Evolutionary conservation across 2,113 vertebrate species (phyloP), one percentile per base, ranked within the genome.

Genomic region (Limanda limanda): DNA sequence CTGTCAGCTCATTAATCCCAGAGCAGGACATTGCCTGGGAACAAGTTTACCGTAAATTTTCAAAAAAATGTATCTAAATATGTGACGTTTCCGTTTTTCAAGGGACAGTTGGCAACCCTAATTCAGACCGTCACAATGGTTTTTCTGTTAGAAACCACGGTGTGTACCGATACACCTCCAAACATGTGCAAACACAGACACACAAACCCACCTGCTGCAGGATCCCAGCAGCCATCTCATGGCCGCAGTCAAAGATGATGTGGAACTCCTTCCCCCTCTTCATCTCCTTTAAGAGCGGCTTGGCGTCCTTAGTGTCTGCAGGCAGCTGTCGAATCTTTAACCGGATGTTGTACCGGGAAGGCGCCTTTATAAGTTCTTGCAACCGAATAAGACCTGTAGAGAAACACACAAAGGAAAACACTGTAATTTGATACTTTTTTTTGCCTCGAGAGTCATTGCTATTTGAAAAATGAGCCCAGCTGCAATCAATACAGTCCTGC

Each of bases 291-390:
- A 99, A 91, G 79, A 99, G 95, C 2, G 98, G 98, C 86, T 98
- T 98, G 89, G 98, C 97, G 91, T 99, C 97, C 90, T 98, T 99
- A 12, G 96, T 97, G 45, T 98, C 97, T 71, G 95, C 92, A 70
- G 98, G 98, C 71, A 99, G 87, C 89, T 99, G 98, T 24, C 98
- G 97, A 56, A 99, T 99, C 95, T 99, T 99, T 87, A 99, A 91
- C 55, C 97, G 96, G 85, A 99, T 95, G 91, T 98, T 99, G 92
- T 99, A 99, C 18, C 97, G 94, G 48, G 98, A 99, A 35, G 98
- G 98, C 54, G 98, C 98, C 90, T 99, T 99, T 91, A 99, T 99
- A 81, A 99, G 97, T 88, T 99, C 98, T 90, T 99, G 98, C 92
- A 99, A 93, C 71, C 98, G 96, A 94, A 99, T 99, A 81, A 99